These are phyloP conservation scores for Stichopus horrens DNA, from an alignment of 53 echinoderm and acorn worm genomes.

Conservation along the genomic window DNA sequence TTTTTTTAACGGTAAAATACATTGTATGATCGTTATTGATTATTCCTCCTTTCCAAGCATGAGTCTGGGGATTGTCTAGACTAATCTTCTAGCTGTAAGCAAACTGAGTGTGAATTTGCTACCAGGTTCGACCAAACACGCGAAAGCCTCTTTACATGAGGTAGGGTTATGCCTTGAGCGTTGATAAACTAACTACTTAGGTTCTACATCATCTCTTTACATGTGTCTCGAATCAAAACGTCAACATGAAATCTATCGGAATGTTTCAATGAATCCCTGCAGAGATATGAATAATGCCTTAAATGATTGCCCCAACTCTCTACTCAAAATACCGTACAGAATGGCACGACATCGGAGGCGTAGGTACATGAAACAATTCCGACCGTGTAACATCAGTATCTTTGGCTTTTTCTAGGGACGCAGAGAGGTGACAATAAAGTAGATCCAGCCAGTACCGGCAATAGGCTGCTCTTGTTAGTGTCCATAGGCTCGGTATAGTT, in stretches of 20 bases:
- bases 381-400: neutral
- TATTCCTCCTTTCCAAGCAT: too few species aligned
- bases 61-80: too few species aligned
- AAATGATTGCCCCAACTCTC: neutral
- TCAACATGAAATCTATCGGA: neutral
- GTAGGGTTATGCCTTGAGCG: too few species aligned
- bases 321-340: neutral
- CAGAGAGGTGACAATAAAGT: neutral
- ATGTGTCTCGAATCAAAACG: neutral
- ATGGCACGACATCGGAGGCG: neutral
- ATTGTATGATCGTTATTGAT: too few species aligned
- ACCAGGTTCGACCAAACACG: too few species aligned
- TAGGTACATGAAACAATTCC: neutral
- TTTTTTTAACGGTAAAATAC: too few species aligned
- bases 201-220: neutral
- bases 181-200: neutral
- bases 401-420: neutral
- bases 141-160: too few species aligned
- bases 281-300: slow-evolving; percentile 3
- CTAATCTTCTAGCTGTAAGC: too few species aligned
- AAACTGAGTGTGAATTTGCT: too few species aligned
- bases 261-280: neutral
- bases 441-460: too few species aligned
- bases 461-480: slow-evolving; percentile 16
- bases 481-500: neutral